A percentile compares a stretch with the other conserved stretches of the same genome.
Evolutionary conservation across 2,797 vertebrate species (phyloP).

Genomic region (Gambusia yucatana): DNA sequence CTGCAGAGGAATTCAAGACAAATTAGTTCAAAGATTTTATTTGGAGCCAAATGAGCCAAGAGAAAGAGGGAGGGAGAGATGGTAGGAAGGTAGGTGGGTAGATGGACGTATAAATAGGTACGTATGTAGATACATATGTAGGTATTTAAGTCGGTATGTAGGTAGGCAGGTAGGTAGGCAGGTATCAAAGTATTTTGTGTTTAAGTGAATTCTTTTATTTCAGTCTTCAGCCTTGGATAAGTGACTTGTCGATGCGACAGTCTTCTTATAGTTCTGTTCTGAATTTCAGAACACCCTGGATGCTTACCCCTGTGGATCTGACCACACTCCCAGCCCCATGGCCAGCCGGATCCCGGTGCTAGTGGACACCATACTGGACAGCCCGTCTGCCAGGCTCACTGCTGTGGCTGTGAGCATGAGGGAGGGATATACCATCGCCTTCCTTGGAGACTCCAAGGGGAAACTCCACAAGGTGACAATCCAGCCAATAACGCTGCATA

Average conservation of each 20-base stretch:
- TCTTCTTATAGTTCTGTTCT: neutral
- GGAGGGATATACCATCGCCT: conserved; percentile 89
- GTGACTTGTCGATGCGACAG: neutral
- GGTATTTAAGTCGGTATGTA: too few relatives aligned
- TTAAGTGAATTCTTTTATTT: neutral
- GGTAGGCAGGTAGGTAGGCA: too few relatives aligned
- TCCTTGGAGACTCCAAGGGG: conserved; percentile 93
- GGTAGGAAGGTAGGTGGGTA: too few relatives aligned
- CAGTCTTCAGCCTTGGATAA: neutral
- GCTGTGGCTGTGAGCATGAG: conserved; percentile 90
- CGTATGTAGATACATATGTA: too few relatives aligned
- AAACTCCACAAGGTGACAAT: conserved; percentile 89
- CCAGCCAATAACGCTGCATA: neutral
- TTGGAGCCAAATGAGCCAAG: neutral
- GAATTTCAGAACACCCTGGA: conserved; percentile 89
- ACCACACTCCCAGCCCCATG: conserved; percentile 98
- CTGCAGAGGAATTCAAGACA: conserved; percentile 8
- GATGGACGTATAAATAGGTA: too few relatives aligned
- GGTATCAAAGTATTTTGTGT: too few relatives aligned
- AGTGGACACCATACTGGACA: conserved; percentile 87
- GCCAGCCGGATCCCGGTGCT: conserved; percentile 89
- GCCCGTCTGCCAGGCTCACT: conserved; percentile 87
- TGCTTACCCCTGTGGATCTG: conserved; percentile 95
- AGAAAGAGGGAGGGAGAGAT: too few relatives aligned
- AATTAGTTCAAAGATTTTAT: conserved; percentile 1